Evolutionary conservation across 2,113 vertebrate species (phyloP), one percentile per base, ranked within the genome.

Genomic region (Stegastes partitus): DNA sequence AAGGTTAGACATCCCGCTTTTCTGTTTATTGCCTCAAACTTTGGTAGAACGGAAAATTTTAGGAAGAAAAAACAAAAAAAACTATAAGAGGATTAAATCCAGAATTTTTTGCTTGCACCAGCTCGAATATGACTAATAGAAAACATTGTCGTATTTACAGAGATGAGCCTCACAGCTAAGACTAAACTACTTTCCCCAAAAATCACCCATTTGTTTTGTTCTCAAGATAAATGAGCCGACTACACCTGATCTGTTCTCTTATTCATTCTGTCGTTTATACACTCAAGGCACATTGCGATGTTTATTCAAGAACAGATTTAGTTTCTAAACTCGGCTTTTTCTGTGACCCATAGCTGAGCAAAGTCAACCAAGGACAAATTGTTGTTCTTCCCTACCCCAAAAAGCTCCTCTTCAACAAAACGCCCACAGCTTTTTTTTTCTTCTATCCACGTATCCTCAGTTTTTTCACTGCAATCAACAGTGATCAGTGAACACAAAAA

Each of bases 361-460:
- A 84, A 79, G 72, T 88, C 77, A 84, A 55, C 81, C 87, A 93
- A 94, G 90, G 89, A 91, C 81, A 77, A 44, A 67, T 25, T 70
- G 68, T 63, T 88, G 34, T 87, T 91, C 67, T 72, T 51, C 26
- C 28, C 47, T 16, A 23, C 11, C 31, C 59, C 18, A 22, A 16
- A 68, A 51, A 28, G 42, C 26, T 42, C 62, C 34, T 8, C 31
- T 58, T 59, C 44, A 53, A 19, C 67, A 47, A 59, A 19, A 26
- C 0, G 2, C 55, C 4, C 15, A 59, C 16, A 5, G 25, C 26
- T 54, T 58, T 50, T 45, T 0, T 0, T 0, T 21, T 5, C n/a
- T 23, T 22, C 45, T 53, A 57, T 68, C 61, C 56, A n/a, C 1
- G 22, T 5, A 65, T n/a, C 19, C 34, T 71, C 28, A 5, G 1